Evolutionary conservation across 2,113 vertebrate genomes (phyloP).

Genomic region (Blennius ocellaris): DNA sequence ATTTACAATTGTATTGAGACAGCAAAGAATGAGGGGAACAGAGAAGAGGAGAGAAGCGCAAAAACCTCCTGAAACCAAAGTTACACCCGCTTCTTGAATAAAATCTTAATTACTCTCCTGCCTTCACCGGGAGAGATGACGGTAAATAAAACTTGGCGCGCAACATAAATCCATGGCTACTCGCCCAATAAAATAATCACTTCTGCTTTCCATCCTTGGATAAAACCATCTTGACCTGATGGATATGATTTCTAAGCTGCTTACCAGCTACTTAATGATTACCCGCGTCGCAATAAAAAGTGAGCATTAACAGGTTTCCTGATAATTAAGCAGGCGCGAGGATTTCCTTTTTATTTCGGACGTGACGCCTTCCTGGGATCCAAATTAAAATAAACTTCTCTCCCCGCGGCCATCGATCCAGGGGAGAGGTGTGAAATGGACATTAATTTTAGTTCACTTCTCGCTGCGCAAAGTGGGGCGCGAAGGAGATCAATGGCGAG

Average conservation of each 20-base stretch:
- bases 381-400: conserved; percentile 90
- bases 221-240: not conserved
- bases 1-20: not conserved
- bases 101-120: not conserved
- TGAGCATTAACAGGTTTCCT: not conserved
- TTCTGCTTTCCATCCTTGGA: not conserved
- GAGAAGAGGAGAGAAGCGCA: not conserved
- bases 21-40: not conserved
- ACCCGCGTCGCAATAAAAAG: not conserved
- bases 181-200: not conserved
- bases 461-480: conserved; percentile 89
- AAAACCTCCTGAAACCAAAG: not conserved
- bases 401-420: conserved; percentile 91
- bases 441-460: conserved; percentile 99
- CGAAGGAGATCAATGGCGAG: conserved; percentile 91
- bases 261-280: not conserved
- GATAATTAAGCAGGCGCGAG: conserved; percentile 20
- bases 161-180: not conserved
- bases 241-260: conserved; percentile 5
- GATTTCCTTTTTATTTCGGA: conserved; percentile 78
- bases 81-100: not conserved
- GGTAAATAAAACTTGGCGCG: not conserved
- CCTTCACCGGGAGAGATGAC: not conserved
- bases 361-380: conserved; percentile 85
- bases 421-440: conserved; percentile 89